phyloP scores from a whole-genome alignment of 2,888 invertebrate species.

The Heteromurus nitidus region DNA sequence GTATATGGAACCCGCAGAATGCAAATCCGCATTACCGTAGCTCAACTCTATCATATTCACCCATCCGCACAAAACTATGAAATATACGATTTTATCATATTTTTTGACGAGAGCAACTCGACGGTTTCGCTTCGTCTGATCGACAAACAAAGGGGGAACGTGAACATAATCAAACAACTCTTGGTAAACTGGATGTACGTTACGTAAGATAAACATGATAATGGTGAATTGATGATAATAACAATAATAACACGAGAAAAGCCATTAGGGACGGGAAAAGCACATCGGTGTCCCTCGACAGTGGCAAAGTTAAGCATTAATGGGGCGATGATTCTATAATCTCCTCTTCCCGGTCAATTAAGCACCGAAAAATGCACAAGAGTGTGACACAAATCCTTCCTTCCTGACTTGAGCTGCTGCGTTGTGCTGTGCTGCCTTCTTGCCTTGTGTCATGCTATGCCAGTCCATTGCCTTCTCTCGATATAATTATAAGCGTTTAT shows the following conservation, averaged over 20 bases:
- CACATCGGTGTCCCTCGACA: slow-evolving; percentile 38
- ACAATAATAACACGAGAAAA: slow-evolving; percentile 40
- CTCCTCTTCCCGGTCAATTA: slow-evolving; percentile 74
- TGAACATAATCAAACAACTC: neutral
- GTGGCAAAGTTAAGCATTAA: slow-evolving; percentile 69
- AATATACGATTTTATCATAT: too few species aligned
- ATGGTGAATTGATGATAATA: slow-evolving; percentile 64
- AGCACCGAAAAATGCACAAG: slow-evolving; percentile 71
- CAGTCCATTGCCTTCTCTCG: too few species aligned
- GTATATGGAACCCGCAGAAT: too few species aligned
- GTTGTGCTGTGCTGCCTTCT: too few species aligned
- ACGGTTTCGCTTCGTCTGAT: too few species aligned
- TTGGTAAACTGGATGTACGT: neutral
- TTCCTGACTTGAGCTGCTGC: too few species aligned
- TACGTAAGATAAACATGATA: slow-evolving; percentile 24
- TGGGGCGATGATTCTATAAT: slow-evolving; percentile 74
- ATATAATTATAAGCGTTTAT: too few species aligned
- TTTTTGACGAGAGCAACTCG: too few species aligned
- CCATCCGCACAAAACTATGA: too few species aligned
- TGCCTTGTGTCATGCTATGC: too few species aligned
- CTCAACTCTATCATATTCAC: too few species aligned
- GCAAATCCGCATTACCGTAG: too few species aligned
- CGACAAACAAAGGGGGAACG: neutral
- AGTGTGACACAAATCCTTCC: slow-evolving; percentile 67
- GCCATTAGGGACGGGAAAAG: slow-evolving; percentile 55